Evolutionary conservation across 1,140 invertebrate genomes (phyloP).

Genomic region (Rhopalosiphum maidis): DNA sequence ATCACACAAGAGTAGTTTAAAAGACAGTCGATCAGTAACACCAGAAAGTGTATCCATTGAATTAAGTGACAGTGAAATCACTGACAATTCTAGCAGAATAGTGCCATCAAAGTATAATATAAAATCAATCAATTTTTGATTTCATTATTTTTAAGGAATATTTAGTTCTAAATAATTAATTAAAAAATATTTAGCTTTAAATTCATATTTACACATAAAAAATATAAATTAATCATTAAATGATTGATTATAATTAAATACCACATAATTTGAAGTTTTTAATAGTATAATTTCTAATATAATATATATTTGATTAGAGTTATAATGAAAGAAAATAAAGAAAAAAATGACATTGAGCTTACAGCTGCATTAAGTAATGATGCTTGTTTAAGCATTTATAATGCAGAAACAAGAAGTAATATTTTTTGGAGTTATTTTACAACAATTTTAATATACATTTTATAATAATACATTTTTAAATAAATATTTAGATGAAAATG

Average conservation of each 20-base stretch:
- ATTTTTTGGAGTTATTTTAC: neutral
- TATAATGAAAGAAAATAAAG: neutral
- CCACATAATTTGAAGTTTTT: neutral
- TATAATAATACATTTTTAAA: neutral
- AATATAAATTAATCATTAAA: neutral
- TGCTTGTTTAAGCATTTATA: too few relatives aligned
- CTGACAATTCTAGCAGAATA: slow-evolving; percentile 31
- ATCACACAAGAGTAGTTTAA: slow-evolving; percentile 36
- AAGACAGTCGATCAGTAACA: slow-evolving; percentile 25
- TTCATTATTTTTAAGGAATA: too few relatives aligned
- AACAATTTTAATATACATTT: neutral
- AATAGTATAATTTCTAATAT: neutral
- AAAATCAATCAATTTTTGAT: neutral
- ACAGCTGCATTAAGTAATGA: neutral
- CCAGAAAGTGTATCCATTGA: slow-evolving; percentile 51
- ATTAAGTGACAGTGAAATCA: slow-evolving; percentile 39
- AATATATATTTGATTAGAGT: slow-evolving; percentile 7
- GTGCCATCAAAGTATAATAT: slow-evolving; percentile 28
- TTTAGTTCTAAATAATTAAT: too few relatives aligned
- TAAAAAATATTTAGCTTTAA: too few relatives aligned
- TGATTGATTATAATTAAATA: too few relatives aligned
- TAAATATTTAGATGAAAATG: slow-evolving; percentile 7
- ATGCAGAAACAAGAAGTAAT: neutral
- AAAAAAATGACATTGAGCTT: neutral
- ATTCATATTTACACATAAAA: too few relatives aligned